Evolutionary conservation across 2,797 vertebrate species (phyloP).

Genomic region (Scolopax rusticola): DNA sequence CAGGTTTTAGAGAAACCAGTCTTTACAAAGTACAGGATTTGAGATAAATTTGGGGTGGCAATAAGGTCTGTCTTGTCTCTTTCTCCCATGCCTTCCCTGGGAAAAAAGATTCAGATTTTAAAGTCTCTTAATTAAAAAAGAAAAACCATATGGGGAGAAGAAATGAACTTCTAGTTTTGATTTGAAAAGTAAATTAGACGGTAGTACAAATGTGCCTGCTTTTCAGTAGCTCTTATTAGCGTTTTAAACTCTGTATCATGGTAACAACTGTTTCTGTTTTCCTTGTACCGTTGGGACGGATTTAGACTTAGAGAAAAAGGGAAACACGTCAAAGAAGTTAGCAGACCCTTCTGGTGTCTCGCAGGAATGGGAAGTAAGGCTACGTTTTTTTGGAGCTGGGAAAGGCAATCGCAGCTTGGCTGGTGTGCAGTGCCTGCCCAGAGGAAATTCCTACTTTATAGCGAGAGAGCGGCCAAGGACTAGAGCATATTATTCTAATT

Average conservation of each 20-base stretch:
- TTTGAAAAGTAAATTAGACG: not conserved
- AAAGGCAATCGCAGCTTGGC: not conserved
- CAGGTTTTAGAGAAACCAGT: not conserved
- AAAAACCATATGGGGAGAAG: not conserved
- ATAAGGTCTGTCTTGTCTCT: not conserved
- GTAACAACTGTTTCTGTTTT: constrained; percentile 17
- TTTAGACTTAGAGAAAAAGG: constrained; percentile 17
- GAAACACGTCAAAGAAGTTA: constrained; percentile 41
- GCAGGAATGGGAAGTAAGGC: constrained; percentile 38
- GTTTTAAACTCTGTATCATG: not conserved
- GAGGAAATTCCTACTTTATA: constrained; percentile 65
- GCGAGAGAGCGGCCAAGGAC: not conserved
- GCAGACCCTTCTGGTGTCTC: constrained; percentile 28
- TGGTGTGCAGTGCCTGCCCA: constrained; percentile 7
- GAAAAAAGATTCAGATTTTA: not conserved
- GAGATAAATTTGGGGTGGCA: not conserved
- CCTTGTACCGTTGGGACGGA: not conserved
- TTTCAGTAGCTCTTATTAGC: not conserved
- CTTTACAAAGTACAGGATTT: not conserved
- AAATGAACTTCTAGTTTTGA: not conserved
- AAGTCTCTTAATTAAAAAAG: not conserved
- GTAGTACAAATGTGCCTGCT: not conserved
- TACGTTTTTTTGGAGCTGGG: constrained; percentile 26
- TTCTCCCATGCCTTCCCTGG: not conserved
- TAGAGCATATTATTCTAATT: constrained; percentile 59